Conservation (phyloP, 2,113 vertebrate genomes). For the Mastomys natalensis region DNA sequence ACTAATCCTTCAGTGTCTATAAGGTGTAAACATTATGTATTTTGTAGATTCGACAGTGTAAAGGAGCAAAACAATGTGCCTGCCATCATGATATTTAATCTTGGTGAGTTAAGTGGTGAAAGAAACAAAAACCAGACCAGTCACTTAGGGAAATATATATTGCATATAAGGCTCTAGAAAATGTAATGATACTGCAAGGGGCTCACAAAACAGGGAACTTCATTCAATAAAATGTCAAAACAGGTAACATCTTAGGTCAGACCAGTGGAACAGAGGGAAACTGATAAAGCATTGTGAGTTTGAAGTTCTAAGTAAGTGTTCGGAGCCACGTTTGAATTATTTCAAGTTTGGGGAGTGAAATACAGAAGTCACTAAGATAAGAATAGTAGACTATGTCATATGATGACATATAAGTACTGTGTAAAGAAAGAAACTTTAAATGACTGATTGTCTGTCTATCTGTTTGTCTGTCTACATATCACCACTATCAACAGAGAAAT, state of each 20-base stretch:
- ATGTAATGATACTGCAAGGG: neutral
- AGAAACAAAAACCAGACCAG: neutral
- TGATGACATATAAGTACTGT: neutral
- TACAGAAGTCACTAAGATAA: neutral
- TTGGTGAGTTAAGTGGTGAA: neutral
- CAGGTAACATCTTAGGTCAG: neutral
- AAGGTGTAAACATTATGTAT: neutral
- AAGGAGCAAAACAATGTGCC: neutral
- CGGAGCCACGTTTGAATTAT: neutral
- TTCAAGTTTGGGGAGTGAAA: neutral
- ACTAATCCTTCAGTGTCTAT: neutral
- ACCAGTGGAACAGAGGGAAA: neutral
- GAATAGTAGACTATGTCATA: neutral
- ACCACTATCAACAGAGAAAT: neutral
- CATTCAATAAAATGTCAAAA: neutral
- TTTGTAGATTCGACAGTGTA: fast-evolving
- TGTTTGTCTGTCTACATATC: neutral
- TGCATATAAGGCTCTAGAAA: neutral
- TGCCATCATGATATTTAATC: neutral
- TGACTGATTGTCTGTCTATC: neutral
- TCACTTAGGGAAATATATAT: neutral
- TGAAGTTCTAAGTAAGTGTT: neutral
- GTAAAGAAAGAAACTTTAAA: neutral
- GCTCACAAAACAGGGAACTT: neutral
- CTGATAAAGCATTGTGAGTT: neutral